Conservation (phyloP, 2,113 vertebrate species). For the Canis aureus region DNA sequence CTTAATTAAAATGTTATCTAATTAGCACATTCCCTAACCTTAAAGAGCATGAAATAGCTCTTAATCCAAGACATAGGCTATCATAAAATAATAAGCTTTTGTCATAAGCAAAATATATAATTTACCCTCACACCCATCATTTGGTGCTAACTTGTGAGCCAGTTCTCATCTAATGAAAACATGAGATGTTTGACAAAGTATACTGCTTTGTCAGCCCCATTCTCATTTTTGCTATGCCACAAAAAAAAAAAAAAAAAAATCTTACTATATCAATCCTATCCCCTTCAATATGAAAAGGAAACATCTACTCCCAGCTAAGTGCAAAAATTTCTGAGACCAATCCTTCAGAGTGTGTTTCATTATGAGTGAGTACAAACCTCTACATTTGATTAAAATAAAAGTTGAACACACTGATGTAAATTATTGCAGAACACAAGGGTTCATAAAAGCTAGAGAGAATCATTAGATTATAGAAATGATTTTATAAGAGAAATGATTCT, state of each 20-base stretch:
- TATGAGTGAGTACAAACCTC: conserved; percentile 39
- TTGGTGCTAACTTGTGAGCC: neutral
- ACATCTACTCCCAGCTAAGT: neutral
- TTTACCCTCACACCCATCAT: neutral
- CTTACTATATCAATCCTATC: neutral
- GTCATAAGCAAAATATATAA: neutral
- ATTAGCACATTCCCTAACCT: neutral
- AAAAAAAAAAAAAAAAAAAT: conserved; percentile 15
- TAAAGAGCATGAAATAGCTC: neutral
- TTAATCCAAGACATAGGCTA: neutral
- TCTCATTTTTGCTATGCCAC: neutral
- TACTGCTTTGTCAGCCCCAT: neutral
- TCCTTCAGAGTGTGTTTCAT: conserved; percentile 55
- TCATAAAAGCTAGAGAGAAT: conserved; percentile 20
- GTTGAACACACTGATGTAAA: conserved; percentile 52
- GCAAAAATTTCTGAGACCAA: conserved; percentile 68
- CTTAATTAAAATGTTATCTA: conserved; percentile 7
- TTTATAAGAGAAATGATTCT: neutral
- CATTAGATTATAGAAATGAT: conserved; percentile 23
- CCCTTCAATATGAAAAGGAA: conserved; percentile 48
- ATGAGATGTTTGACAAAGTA: conserved; percentile 20
- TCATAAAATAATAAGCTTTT: neutral
- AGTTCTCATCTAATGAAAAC: neutral
- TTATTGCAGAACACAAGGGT: conserved; percentile 3
- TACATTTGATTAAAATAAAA: conserved; percentile 79